Evolutionary conservation across 53 echinoderm and acorn worm species (phyloP).

Genomic region (Actinopyga echinites): DNA sequence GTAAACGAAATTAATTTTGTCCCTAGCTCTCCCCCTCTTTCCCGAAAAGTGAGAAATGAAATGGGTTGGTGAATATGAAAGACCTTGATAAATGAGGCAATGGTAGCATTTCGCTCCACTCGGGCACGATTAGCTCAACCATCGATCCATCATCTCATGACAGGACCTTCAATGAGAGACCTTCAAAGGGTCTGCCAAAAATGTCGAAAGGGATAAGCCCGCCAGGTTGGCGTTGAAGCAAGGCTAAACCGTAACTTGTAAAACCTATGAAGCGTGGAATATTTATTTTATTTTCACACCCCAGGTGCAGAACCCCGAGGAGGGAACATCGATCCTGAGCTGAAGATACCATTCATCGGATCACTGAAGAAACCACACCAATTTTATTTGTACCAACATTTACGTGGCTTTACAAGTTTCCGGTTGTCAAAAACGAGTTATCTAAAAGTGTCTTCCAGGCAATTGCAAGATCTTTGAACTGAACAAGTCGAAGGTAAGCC

Average conservation of each 20-base stretch:
- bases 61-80: constrained; percentile 27
- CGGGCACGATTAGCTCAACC: constrained; percentile 27
- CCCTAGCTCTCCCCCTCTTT: neutral
- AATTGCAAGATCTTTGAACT: too few relatives aligned
- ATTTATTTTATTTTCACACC: constrained; percentile 36
- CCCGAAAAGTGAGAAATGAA: constrained; percentile 23
- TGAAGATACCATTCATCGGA: neutral
- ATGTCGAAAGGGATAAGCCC: constrained; percentile 30
- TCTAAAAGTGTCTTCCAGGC: too few relatives aligned
- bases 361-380: neutral
- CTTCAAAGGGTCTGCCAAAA: constrained; percentile 24
- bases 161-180: constrained; percentile 8
- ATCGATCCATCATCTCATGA: constrained; percentile 44
- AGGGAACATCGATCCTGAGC: neutral
- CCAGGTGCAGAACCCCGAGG: constrained; percentile 24
- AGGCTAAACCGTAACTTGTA: constrained; percentile 24
- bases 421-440: too few relatives aligned
- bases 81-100: constrained; percentile 29
- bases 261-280: constrained; percentile 23
- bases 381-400: too few relatives aligned
- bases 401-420: too few relatives aligned
- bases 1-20: too few relatives aligned
- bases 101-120: neutral
- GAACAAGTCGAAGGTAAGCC: too few relatives aligned
- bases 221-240: constrained; percentile 38